Evolutionary conservation across 2,113 vertebrate species (phyloP).

Genomic region (Nothobranchius kuhntae): DNA sequence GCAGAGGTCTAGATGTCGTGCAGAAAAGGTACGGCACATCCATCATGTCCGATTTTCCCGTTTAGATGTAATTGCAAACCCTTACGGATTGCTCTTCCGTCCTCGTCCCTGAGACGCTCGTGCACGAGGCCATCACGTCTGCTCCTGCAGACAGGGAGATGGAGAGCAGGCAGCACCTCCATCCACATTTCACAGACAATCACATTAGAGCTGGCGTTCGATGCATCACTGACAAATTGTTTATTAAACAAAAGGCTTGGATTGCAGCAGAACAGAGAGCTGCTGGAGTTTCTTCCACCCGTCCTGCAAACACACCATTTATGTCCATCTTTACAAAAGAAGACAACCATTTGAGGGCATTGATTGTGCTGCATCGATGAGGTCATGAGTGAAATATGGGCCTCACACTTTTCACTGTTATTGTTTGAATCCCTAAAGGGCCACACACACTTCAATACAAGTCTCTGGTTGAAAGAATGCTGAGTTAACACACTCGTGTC

Average conservation of each 20-base stretch:
- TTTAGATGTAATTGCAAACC: constrained; percentile 76
- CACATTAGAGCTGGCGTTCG: constrained; percentile 69
- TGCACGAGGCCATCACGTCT: constrained; percentile 29
- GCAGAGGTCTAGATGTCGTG: constrained; percentile 24
- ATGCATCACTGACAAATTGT: constrained; percentile 81
- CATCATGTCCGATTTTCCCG: constrained; percentile 71
- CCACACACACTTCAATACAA: neutral
- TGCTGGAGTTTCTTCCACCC: constrained; percentile 5
- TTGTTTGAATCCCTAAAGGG: constrained; percentile 24
- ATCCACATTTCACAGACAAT: constrained; percentile 68
- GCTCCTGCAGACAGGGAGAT: constrained; percentile 32
- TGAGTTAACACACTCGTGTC: constrained; percentile 30
- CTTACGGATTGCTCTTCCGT: constrained; percentile 55
- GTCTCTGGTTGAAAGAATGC: neutral
- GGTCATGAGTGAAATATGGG: constrained; percentile 15
- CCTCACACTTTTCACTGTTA: neutral
- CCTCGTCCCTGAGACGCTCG: constrained; percentile 17
- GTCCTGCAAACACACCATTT: constrained; percentile 30
- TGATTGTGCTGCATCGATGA: constrained; percentile 17
- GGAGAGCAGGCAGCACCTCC: constrained; percentile 43
- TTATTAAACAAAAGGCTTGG: constrained; percentile 80
- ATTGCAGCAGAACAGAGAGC: constrained; percentile 65
- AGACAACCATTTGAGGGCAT: neutral
- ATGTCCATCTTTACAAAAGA: constrained; percentile 24
- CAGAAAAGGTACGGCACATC: constrained; percentile 55